These are phyloP conservation scores for Crocuta crocuta DNA, from an alignment of 2,113 vertebrate species.

Conservation along the genomic window DNA sequence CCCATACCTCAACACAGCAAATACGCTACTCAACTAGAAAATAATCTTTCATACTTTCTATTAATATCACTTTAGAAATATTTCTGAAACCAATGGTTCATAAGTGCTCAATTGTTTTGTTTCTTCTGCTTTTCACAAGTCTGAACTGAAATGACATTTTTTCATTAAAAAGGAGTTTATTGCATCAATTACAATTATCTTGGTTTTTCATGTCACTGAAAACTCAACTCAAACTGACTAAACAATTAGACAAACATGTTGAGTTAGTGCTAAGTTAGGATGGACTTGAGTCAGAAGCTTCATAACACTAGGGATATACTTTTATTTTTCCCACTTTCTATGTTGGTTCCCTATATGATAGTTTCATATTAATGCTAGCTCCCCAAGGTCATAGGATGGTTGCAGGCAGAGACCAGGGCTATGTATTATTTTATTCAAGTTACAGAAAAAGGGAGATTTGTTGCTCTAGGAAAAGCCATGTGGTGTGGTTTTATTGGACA, in stretches of 20 bases:
- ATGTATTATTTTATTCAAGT: background rate
- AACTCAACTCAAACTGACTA: background rate
- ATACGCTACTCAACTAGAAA: background rate
- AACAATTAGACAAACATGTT: background rate
- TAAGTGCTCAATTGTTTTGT: background rate
- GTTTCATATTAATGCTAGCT: background rate
- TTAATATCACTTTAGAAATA: background rate
- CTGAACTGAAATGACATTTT: background rate
- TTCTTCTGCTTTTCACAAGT: background rate
- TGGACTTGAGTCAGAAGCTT: background rate
- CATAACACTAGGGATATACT: background rate
- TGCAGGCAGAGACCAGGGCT: background rate
- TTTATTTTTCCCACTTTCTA: background rate
- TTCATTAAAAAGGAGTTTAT: conserved; percentile 47
- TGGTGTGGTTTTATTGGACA: background rate
- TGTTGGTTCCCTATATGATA: background rate
- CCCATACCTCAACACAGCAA: background rate
- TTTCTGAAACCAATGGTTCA: background rate
- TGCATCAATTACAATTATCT: background rate
- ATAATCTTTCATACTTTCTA: background rate
- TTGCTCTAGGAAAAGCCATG: background rate
- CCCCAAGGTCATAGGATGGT: background rate
- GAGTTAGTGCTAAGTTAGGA: background rate
- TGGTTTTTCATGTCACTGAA: background rate
- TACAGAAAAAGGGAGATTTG: background rate